Evolutionary conservation across 2,888 invertebrate genomes (phyloP), one percentile per base, ranked within the genome.

Genomic region (Chalcis sispes): DNA sequence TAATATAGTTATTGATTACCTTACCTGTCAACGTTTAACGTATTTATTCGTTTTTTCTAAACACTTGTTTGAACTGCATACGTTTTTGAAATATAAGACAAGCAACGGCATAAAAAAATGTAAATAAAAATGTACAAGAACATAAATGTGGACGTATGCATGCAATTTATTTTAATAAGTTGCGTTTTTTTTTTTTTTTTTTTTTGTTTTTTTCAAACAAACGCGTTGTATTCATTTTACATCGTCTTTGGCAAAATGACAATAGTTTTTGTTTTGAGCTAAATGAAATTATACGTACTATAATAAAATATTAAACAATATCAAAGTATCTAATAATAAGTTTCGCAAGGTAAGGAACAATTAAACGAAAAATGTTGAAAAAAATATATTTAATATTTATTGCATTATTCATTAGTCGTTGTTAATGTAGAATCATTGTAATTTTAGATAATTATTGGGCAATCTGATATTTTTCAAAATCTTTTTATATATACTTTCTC

Each of bases 1-100:
- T 42, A 61, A 61, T 61, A 61, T 23, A 61, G 40, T 42, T 23
- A 61, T 61, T 61, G 59, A 61, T 61, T 61, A 42, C 15, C 40
- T 42, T n/a, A n/a, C n/a, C n/a, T 25, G 40, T 23, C 25, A n/a
- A 15, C 25, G 25, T 1, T 25, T 8, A 61, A 25, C 42, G 40
- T 42, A 42, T 23, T 40, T 23, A 23, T 40, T 20, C 36, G 10
- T 36, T 36, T 36, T 36, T 36, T 36, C 36, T 36, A 4, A 36
- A 10, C 10, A 7, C 20, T 59, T 36, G 5, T 59, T 50, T 50
- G 15, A 29, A 59, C 2, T 18, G 23, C 50, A n/a, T n/a, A n/a
- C n/a, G n/a, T n/a, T n/a, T n/a, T n/a, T n/a, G n/a, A n/a, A n/a
- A n/a, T n/a, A n/a, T n/a, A n/a, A n/a, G n/a, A n/a, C n/a, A n/a